Conservation (phyloP, 2,888 invertebrate genomes). For the Sinelater perroti region DNA sequence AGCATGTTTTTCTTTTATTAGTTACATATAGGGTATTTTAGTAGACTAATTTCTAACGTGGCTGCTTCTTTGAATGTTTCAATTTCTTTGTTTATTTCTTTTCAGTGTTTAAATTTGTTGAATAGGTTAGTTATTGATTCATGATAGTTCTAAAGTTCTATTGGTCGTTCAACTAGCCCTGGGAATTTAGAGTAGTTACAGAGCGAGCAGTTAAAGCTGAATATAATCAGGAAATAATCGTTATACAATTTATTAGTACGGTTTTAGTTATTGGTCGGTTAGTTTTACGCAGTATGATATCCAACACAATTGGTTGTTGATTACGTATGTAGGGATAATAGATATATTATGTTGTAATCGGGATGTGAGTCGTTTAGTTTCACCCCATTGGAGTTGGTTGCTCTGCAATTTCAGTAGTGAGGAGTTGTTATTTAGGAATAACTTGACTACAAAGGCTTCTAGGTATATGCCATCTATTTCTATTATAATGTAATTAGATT, state of each 20-base stretch:
- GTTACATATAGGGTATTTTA: background rate
- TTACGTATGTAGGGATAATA: slow-evolving; percentile 1
- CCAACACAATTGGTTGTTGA: background rate
- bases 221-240: background rate
- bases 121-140: slow-evolving; percentile 2
- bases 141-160: slow-evolving; percentile 4
- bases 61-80: background rate
- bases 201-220: background rate
- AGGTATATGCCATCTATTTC: background rate
- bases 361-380: slow-evolving; percentile 5
- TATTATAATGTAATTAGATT: background rate
- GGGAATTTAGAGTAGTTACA: background rate
- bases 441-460: background rate
- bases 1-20: slow-evolving; percentile 1
- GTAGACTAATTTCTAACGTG: background rate
- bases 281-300: background rate
- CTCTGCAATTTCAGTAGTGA: slow-evolving; percentile 3
- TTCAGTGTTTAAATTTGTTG: background rate
- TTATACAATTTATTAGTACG: background rate
- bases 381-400: slow-evolving; percentile 2
- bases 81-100: background rate
- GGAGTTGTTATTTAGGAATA: slow-evolving; percentile 4
- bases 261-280: background rate
- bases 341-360: background rate
- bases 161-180: background rate